A percentile compares a stretch with the other conserved stretches of the same genome.
Evolutionary conservation across 2,797 vertebrate species (phyloP).

Genomic region (Lithobates pipiens): DNA sequence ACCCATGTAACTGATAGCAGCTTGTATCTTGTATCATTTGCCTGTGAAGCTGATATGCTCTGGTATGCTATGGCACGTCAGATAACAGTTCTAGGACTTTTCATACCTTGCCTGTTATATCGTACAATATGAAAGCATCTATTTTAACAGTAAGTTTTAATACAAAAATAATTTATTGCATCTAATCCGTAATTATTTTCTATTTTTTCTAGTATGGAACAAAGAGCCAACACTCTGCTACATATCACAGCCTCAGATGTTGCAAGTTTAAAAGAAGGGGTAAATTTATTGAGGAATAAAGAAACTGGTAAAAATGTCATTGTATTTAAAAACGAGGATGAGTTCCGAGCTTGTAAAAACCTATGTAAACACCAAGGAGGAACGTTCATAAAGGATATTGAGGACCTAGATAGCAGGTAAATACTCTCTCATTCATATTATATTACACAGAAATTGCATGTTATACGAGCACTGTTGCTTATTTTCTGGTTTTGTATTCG

Average conservation of each 20-base stretch:
- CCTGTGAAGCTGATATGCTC: neutral
- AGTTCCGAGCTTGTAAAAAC: slow-evolving; percentile 78
- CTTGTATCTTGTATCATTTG: slow-evolving; percentile 11
- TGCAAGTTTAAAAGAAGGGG: slow-evolving; percentile 72
- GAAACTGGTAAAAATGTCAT: slow-evolving; percentile 76
- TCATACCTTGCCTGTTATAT: neutral
- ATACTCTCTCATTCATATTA: neutral
- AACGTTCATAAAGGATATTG: slow-evolving; percentile 80
- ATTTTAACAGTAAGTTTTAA: neutral
- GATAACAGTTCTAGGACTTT: neutral
- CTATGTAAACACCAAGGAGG: slow-evolving; percentile 84
- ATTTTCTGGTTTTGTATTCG: neutral
- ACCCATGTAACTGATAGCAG: slow-evolving; percentile 24
- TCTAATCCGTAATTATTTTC: neutral
- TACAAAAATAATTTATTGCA: neutral
- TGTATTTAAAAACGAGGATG: slow-evolving; percentile 71
- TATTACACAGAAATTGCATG: neutral
- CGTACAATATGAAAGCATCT: neutral
- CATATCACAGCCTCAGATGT: slow-evolving; percentile 67
- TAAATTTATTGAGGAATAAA: slow-evolving; percentile 78
- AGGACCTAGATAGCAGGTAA: slow-evolving; percentile 74
- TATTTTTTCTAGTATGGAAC: slow-evolving; percentile 59
- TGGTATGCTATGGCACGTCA: neutral
- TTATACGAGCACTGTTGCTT: no score
- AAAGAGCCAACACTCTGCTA: slow-evolving; percentile 68